phyloP scores from a whole-genome alignment of 2,797 vertebrate species.

The Lepus oiostolus region DNA sequence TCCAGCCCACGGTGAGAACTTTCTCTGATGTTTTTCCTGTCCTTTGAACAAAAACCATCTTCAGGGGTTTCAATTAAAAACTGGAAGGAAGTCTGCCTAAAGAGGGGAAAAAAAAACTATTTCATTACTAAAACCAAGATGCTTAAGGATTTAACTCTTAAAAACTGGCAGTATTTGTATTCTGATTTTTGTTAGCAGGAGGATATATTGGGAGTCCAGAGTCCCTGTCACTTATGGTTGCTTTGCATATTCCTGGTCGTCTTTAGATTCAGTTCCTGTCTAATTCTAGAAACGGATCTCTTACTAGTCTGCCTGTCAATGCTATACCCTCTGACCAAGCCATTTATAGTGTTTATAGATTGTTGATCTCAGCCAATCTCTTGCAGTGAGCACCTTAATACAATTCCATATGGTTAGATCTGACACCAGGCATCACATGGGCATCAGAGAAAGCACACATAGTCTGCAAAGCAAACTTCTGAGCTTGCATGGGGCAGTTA shows the following conservation, averaged over 20 bases:
- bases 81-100: background rate
- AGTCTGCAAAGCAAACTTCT: background rate
- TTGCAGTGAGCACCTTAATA: background rate
- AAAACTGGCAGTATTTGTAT: background rate
- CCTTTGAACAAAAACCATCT: slow-evolving; percentile 46
- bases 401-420: background rate
- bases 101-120: background rate
- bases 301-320: slow-evolving; percentile 1
- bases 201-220: background rate
- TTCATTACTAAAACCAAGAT: slow-evolving; percentile 37
- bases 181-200: background rate
- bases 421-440: background rate
- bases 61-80: slow-evolving; percentile 14
- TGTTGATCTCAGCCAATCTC: background rate
- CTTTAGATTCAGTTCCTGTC: background rate
- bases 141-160: slow-evolving; percentile 37
- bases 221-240: background rate
- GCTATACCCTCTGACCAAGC: background rate
- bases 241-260: background rate
- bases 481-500: background rate
- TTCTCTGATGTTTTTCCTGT: background rate
- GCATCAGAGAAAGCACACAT: background rate
- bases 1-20: slow-evolving; percentile 81
- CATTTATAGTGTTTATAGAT: background rate
- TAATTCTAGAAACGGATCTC: background rate